Percentiles rank a stretch among this genome's conserved stretches.
Evolutionary conservation across 2,797 vertebrate species (phyloP).

Genomic region (Eremophila alpestris): DNA sequence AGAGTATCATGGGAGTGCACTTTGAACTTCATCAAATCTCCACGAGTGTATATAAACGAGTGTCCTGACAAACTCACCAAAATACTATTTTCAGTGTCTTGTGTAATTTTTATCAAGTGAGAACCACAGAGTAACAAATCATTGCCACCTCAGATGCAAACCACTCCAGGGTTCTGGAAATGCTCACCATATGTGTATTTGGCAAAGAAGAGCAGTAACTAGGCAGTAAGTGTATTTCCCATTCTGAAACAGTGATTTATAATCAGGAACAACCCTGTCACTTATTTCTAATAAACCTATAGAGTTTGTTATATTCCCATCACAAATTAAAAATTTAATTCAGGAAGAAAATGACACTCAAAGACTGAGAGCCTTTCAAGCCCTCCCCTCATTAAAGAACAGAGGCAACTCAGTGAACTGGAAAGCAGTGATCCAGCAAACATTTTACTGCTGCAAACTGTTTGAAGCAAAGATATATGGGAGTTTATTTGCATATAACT

Average conservation of each 20-base stretch:
- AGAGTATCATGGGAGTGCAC: no score
- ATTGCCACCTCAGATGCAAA: not conserved
- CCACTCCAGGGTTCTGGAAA: constrained; percentile 23
- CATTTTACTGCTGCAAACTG: not conserved
- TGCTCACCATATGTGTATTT: not conserved
- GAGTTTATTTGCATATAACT: constrained; percentile 19
- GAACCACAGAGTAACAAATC: not conserved
- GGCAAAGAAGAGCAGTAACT: constrained; percentile 23
- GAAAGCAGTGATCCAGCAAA: constrained; percentile 11
- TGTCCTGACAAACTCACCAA: not conserved
- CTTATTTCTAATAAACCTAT: not conserved
- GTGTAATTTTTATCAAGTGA: not conserved
- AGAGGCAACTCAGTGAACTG: not conserved
- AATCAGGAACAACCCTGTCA: not conserved
- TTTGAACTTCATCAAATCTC: not conserved
- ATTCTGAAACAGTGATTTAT: not conserved
- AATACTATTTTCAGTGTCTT: not conserved
- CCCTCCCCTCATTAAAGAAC: not conserved
- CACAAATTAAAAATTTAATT: constrained; percentile 17
- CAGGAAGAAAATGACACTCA: not conserved
- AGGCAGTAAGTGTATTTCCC: not conserved
- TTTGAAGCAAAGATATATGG: not conserved
- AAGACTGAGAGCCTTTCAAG: not conserved
- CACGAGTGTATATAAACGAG: rapidly evolving
- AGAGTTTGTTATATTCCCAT: not conserved